Base-by-base conservation (phyloP, 2,113 vertebrate genomes). In the Caracal caracal region DNA sequence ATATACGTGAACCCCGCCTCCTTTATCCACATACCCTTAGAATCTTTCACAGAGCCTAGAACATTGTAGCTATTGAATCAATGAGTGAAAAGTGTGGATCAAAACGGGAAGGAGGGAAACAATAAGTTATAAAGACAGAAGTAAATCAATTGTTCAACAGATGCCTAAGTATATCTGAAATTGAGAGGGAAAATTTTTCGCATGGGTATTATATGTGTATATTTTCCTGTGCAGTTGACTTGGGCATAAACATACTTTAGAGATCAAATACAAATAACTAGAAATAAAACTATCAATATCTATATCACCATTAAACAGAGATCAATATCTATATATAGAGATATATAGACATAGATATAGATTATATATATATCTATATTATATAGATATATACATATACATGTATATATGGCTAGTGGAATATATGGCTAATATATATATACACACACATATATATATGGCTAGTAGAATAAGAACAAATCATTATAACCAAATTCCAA, bases 211-310 rank as follows among this genome's bases (percentile, higher is more conserved):
- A 30, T 61, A 89, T 8, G 11, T 70, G 30, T 47, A 12, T 65
- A 70, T 61, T 90, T 90, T 87, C 22, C 43, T 53, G 65, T 28
- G 24, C 15, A 83, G 19, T 66, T 96, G 56, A 59, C 79, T 68
- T 83, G 83, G 37, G 30, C 8, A 61, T 70, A 80, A 96, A 76
- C 30, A 47, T 70, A 88, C 68, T 79, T 90, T 47, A 79, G 26
- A 63, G 8, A 75, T 80, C 30, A 51, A 65, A n/a, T 53, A 75
- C 20, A 91, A 88, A 84, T 63, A 84, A 49, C 68, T 94, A 70
- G n/a, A 96, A 93, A 93, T 51, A 85, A 96, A 95, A 30, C 5
- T 15, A 82, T 82, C 13, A 28, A 53, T 79, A 20, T 83, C 73
- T 59, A 68, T 53, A 76, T 71, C 28, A 85, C 35, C 85, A 87